Conservation (phyloP, 2,888 invertebrate species). For the Ophioninae sp. region DNA sequence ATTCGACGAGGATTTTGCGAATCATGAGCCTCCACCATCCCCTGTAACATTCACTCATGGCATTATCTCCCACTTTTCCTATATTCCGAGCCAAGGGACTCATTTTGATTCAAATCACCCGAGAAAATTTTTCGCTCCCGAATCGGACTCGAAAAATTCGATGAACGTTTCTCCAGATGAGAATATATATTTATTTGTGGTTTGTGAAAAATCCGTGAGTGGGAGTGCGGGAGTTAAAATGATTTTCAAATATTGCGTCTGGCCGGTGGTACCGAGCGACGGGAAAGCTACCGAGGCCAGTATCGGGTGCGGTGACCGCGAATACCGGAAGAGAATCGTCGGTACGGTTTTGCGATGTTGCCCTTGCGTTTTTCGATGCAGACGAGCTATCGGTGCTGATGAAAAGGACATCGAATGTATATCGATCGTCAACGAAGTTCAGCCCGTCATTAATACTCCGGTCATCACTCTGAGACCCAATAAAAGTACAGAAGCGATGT, state of each 20-base stretch:
- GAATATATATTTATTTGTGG: not conserved
- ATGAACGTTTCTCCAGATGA: not conserved
- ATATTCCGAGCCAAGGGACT: conserved; percentile 26
- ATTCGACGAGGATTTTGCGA: conserved; percentile 46
- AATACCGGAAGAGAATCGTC: conserved; percentile 66
- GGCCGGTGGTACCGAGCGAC: conserved; percentile 72
- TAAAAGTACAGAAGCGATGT: conserved; percentile 71
- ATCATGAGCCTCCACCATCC: conserved; percentile 33
- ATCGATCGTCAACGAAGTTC: conserved; percentile 65
- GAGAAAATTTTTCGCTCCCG: conserved; percentile 15
- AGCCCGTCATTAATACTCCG: conserved; percentile 70
- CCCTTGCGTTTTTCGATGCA: conserved; percentile 77
- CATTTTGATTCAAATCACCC: conserved; percentile 23
- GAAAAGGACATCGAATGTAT: conserved; percentile 67
- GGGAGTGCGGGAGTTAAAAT: conserved; percentile 52
- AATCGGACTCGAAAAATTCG: conserved; percentile 28
- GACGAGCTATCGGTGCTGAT: conserved; percentile 73
- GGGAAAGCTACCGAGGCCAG: conserved; percentile 61
- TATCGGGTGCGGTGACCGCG: conserved; percentile 52
- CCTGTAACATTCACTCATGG: not conserved
- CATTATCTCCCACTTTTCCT: not conserved
- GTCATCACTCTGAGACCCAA: conserved; percentile 74
- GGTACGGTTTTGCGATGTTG: conserved; percentile 75
- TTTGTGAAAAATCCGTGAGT: not conserved
- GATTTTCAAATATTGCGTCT: conserved; percentile 77